Percentiles rank a stretch among this genome's conserved stretches.
Conservation (phyloP, 2,797 vertebrate genomes). For the Antennarius maculatus region DNA sequence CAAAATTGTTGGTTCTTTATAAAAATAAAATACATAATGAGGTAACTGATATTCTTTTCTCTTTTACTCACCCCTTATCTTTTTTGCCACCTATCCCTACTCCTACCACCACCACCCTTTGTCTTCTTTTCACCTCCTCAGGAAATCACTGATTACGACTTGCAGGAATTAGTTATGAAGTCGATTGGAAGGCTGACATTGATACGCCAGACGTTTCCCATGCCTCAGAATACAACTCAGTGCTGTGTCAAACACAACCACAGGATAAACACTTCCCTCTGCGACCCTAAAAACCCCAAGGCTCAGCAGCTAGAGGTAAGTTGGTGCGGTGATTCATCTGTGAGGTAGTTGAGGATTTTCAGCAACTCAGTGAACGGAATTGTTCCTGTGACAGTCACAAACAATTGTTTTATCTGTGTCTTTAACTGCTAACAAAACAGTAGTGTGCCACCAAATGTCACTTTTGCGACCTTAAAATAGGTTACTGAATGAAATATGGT, state of each 20-base stretch:
- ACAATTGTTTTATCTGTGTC: neutral
- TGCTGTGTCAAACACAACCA: slow-evolving; percentile 96
- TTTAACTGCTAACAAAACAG: neutral
- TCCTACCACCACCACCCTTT: neutral
- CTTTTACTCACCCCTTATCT: neutral
- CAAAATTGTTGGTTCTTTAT: neutral
- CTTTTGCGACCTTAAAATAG: neutral
- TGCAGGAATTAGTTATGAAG: slow-evolving; percentile 96
- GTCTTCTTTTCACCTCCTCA: slow-evolving; percentile 62
- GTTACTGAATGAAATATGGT: neutral
- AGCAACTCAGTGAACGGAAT: slow-evolving; percentile 4
- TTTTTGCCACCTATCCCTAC: neutral
- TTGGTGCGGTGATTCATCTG: neutral
- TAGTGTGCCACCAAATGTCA: too few relatives aligned
- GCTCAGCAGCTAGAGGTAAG: slow-evolving; percentile 95
- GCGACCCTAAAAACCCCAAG: slow-evolving; percentile 94
- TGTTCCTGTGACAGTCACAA: neutral
- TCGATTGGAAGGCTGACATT: slow-evolving; percentile 96
- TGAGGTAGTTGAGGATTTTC: neutral
- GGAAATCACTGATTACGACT: slow-evolving; percentile 94
- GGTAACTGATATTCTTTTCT: slow-evolving; percentile 10
- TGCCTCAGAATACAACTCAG: slow-evolving; percentile 94
- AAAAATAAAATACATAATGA: neutral
- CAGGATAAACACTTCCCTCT: slow-evolving; percentile 94
- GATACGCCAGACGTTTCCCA: slow-evolving; percentile 94